Evolutionary conservation across 2,888 invertebrate genomes (phyloP), one percentile per base, ranked within the genome.

Genomic region (Saturnia japonica): DNA sequence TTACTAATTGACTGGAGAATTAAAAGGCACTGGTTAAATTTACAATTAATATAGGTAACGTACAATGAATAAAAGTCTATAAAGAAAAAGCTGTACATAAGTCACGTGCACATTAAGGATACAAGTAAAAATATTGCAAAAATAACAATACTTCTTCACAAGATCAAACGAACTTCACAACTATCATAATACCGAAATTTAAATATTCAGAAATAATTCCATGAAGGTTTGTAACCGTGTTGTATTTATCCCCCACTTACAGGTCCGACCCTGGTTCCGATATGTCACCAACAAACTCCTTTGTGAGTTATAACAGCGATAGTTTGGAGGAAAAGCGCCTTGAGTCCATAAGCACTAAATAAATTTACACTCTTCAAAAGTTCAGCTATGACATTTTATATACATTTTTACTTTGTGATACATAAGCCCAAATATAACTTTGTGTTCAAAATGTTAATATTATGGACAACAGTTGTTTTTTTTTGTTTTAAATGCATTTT

Each of bases 221-320:
- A 22, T 47, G 6, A 6, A 16, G 47, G 7, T 19, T 57, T 25
- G 0, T 57, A 57, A 57, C 57, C 19, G 11, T 28, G 28, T 1
- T 14, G 12, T 7, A 60, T 25, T 28, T 28, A 60, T 28, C 8
- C 28, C 62, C 62, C 28, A 62, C 16, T 16, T 14, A 12, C 62
- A 11, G 34, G 28, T 62, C 34, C 62, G 34, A 62, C 73, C 74
- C 72, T 45, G 54, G 54, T 8, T 19, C 25, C 0, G 47, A 71
- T n/a, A 25, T 76, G 73, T 75, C 74, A 75, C 70, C 28, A 57
- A 71, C 76, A 74, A 75, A 73, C 76, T 74, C 70, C 67, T 42
- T 69, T 69, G 28, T 43, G 69, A 64, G 54, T 69, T 74, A 67
- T 70, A 76, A 74, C 70, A 28, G 64, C 12, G 60, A 66, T 67